These are phyloP conservation scores for Apocheima hispidaria DNA, from an alignment of 2,888 invertebrate genomes.

Conservation along the genomic window DNA sequence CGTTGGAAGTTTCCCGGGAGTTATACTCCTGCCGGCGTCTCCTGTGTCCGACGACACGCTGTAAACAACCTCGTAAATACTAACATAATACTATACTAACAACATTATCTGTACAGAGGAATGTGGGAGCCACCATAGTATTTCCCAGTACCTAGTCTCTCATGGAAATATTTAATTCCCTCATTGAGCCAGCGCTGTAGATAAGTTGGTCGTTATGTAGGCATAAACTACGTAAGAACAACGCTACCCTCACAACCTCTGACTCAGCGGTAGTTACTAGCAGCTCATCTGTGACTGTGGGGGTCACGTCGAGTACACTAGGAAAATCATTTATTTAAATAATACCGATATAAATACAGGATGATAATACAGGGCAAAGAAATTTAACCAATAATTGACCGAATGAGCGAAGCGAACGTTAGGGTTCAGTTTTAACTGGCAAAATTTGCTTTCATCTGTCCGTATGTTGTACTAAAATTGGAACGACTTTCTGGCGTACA, in stretches of 20 bases:
- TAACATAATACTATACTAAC: conserved; percentile 12
- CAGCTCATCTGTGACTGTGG: neutral
- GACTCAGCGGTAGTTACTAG: too few species aligned
- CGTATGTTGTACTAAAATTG: too few species aligned
- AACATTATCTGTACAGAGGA: neutral
- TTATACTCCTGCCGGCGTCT: neutral
- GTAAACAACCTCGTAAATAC: conserved; percentile 46
- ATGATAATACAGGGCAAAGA: too few species aligned
- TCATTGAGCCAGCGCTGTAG: neutral
- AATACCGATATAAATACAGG: too few species aligned
- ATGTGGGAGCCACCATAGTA: neutral
- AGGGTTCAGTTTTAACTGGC: too few species aligned
- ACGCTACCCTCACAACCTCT: neutral
- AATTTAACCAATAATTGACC: too few species aligned
- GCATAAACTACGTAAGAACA: conserved; percentile 17
- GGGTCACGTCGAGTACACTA: too few species aligned
- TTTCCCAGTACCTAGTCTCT: neutral
- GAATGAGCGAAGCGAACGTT: too few species aligned
- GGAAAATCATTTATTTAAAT: too few species aligned
- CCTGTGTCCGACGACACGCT: conserved; percentile 29
- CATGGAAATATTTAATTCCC: neutral
- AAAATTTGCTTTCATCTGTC: too few species aligned
- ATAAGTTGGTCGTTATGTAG: neutral
- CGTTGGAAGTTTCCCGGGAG: neutral
- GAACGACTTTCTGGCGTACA: too few species aligned